Conservation (phyloP, 2,113 vertebrate genomes). For the Hippocampus mohnikei region DNA sequence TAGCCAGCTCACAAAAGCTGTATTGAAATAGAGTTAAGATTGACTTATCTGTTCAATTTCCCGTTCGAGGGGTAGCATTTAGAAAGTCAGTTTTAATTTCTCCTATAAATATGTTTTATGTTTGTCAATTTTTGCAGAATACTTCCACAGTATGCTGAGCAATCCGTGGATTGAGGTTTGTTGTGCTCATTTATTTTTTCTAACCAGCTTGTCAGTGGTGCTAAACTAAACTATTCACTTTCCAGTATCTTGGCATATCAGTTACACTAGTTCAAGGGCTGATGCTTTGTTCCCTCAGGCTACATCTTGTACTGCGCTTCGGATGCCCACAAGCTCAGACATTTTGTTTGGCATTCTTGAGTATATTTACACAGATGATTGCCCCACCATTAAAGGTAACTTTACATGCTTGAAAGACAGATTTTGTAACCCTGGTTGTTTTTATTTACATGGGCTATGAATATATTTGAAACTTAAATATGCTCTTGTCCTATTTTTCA, state of each 20-base stretch:
- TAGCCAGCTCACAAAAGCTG: not conserved
- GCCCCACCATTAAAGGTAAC: conserved; percentile 83
- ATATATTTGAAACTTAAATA: not conserved
- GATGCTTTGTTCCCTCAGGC: conserved; percentile 70
- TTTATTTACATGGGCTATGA: not conserved
- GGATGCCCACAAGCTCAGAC: conserved; percentile 88
- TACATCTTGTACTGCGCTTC: conserved; percentile 84
- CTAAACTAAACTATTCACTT: not conserved
- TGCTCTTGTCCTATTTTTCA: conserved; percentile 7
- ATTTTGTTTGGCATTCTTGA: conserved; percentile 87
- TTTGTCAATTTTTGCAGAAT: conserved; percentile 76
- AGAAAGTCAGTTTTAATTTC: not conserved
- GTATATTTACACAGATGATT: conserved; percentile 94
- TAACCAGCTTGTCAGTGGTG: not conserved
- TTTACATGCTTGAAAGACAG: not conserved
- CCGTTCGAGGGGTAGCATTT: not conserved
- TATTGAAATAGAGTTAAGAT: not conserved
- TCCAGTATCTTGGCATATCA: not conserved
- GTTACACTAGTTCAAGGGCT: not conserved
- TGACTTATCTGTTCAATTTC: not conserved
- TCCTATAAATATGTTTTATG: not conserved
- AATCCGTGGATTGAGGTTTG: conserved; percentile 97
- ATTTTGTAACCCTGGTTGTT: not conserved
- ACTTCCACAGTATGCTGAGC: conserved; percentile 96
- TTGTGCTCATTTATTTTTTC: not conserved